phyloP scores from a whole-genome alignment of 2,797 vertebrate species.

The Sarcoramphus papa region DNA sequence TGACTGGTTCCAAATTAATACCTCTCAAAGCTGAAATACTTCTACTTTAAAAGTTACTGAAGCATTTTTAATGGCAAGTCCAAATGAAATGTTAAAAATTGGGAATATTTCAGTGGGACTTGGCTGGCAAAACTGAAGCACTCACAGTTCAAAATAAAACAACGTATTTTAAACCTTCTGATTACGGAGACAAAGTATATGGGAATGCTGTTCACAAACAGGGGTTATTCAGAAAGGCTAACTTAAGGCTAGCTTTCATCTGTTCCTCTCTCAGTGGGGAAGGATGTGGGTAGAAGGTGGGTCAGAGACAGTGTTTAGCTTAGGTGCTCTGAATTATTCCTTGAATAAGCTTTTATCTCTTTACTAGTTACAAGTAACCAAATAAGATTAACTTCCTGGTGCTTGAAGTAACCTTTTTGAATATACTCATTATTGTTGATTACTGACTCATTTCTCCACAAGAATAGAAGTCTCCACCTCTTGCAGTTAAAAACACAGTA shows the following conservation, averaged over 20 bases:
- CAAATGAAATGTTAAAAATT: neutral
- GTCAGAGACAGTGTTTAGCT: conserved; percentile 8
- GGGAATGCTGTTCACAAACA: neutral
- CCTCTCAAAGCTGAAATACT: neutral
- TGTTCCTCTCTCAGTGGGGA: neutral
- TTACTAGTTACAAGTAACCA: conserved; percentile 12
- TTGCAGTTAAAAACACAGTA: neutral
- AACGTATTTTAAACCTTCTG: neutral
- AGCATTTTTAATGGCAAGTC: neutral
- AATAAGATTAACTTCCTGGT: conserved; percentile 22
- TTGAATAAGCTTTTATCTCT: conserved; percentile 26
- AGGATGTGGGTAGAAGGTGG: neutral
- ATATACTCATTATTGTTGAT: neutral
- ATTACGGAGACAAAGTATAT: neutral
- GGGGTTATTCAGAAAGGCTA: neutral
- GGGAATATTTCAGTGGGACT: neutral
- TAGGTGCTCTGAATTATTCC: conserved; percentile 19
- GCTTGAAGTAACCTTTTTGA: conserved; percentile 10
- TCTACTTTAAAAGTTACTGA: neutral
- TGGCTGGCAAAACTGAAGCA: neutral
- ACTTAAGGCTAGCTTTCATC: neutral
- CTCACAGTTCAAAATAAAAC: neutral
- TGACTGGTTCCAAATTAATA: neutral
- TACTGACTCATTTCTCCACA: conserved; percentile 25
- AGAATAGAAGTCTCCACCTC: neutral